Percentiles rank a stretch among this genome's conserved stretches.
These are phyloP conservation scores for Drosophila malerkotliana DNA, from an alignment of 1,140 invertebrate species.

Conservation along the genomic window DNA sequence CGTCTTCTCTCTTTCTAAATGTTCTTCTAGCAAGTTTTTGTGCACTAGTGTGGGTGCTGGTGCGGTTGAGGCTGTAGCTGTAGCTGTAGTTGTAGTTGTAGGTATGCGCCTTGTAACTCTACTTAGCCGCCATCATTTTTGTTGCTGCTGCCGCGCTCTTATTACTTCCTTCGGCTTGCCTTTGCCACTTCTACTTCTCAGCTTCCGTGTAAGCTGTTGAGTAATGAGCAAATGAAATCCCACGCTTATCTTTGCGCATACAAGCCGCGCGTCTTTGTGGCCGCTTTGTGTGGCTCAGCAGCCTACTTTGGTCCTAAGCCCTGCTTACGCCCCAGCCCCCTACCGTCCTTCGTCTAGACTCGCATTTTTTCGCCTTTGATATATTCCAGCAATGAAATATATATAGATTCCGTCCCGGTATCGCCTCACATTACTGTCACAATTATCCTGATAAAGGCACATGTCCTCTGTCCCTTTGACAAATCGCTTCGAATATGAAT, in stretches of 20 bases:
- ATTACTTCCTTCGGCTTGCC: constrained; percentile 19
- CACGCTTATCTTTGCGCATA: constrained; percentile 73
- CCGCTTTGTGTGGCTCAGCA: constrained; percentile 63
- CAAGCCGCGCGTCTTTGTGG: constrained; percentile 67
- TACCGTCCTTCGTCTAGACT: constrained; percentile 1
- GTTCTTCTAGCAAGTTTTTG: constrained; percentile 37
- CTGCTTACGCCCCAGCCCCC: constrained; percentile 18
- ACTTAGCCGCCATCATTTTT: constrained; percentile 33
- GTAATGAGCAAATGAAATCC: constrained; percentile 81
- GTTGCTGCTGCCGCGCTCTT: constrained; percentile 41
- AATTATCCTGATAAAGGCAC: constrained; percentile 48
- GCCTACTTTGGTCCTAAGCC: constrained; percentile 64
- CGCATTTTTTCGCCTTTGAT: constrained; percentile 18
- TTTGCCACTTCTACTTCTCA: neutral
- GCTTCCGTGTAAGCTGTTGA: constrained; percentile 64
- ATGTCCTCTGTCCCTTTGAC: constrained; percentile 21
- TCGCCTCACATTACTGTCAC: constrained; percentile 35
- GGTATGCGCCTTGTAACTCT: constrained; percentile 11
- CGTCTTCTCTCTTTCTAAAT: constrained; percentile 2
- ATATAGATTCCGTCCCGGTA: constrained; percentile 24
- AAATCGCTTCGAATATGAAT: constrained; percentile 46
- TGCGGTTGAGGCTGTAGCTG: neutral
- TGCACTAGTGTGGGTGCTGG: constrained; percentile 12
- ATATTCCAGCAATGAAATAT: constrained; percentile 14
- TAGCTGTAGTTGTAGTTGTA: neutral